A percentile compares a stretch with the other conserved stretches of the same genome.
Evolutionary conservation across 2,113 vertebrate species (phyloP).

Genomic region (Aramus guarauna): DNA sequence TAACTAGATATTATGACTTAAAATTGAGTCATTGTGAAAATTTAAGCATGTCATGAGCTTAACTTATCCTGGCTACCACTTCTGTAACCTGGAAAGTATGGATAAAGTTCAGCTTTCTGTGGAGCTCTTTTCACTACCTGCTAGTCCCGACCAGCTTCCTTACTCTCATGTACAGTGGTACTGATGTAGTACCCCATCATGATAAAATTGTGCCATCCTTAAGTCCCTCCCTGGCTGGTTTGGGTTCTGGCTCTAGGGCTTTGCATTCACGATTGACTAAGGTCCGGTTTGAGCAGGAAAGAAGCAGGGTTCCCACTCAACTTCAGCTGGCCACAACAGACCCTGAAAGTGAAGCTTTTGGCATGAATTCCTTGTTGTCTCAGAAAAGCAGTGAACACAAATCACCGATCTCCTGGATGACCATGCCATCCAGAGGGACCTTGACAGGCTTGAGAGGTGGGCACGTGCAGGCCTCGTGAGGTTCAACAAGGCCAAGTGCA

Average conservation of each 20-base stretch:
- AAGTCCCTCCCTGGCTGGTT: not conserved
- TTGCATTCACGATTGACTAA: not conserved
- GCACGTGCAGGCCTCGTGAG: no score
- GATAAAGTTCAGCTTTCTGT: not conserved
- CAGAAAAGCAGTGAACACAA: not conserved
- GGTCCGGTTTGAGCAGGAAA: not conserved
- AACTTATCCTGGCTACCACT: not conserved
- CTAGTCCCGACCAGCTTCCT: not conserved
- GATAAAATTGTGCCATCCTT: not conserved
- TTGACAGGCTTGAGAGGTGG: no score
- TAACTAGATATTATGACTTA: not conserved
- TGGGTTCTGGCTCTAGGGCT: not conserved
- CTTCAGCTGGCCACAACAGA: not conserved
- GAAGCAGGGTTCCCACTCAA: not conserved
- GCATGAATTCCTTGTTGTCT: rapidly evolving
- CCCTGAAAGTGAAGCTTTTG: not conserved
- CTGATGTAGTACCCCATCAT: not conserved
- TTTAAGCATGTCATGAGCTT: not conserved
- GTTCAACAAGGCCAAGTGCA: no score
- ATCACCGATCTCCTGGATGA: rapidly evolving
- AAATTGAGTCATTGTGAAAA: not conserved
- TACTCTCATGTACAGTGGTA: not conserved
- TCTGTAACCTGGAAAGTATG: not conserved
- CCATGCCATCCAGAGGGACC: no score
- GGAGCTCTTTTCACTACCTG: not conserved